These are phyloP conservation scores for Rhinogobius similis DNA, from an alignment of 2,113 vertebrate genomes.

Conservation along the genomic window DNA sequence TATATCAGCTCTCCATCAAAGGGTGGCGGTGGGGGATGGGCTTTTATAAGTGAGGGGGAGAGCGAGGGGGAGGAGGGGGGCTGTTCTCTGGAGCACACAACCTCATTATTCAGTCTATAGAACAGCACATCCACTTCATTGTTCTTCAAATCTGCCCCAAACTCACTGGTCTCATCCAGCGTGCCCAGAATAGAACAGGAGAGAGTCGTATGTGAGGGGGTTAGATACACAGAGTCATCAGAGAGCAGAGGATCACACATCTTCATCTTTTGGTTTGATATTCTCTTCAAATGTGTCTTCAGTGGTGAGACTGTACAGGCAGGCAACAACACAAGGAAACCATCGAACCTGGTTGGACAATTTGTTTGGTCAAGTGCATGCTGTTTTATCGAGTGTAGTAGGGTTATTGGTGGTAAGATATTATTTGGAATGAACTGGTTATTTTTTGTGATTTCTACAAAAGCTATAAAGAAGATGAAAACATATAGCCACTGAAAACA, in stretches of 20 bases:
- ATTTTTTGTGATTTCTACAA: not conserved
- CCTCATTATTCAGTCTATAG: constrained; percentile 81
- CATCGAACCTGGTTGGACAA: not conserved
- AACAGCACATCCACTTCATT: constrained; percentile 80
- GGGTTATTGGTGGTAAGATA: not conserved
- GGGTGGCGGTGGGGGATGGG: constrained; percentile 58
- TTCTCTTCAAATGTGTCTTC: constrained; percentile 33
- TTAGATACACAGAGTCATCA: constrained; percentile 55
- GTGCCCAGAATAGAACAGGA: constrained; percentile 55
- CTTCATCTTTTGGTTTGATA: constrained; percentile 26
- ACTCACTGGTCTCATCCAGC: constrained; percentile 60
- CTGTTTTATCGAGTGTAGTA: not conserved
- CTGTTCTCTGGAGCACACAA: constrained; percentile 78
- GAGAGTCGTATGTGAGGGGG: constrained; percentile 52
- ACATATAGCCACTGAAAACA: not conserved
- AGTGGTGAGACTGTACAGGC: constrained; percentile 35
- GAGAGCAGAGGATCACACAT: constrained; percentile 41
- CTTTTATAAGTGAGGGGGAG: constrained; percentile 53
- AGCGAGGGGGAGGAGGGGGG: constrained; percentile 19
- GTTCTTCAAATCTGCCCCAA: constrained; percentile 78
- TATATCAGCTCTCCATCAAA: constrained; percentile 72
- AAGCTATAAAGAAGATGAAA: not conserved
- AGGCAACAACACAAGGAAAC: constrained; percentile 21
- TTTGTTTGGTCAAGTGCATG: not conserved
- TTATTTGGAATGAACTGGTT: too few species aligned